phyloP scores from a whole-genome alignment of 2,888 invertebrate genomes.

The Mesorhabditis sp. region DNA sequence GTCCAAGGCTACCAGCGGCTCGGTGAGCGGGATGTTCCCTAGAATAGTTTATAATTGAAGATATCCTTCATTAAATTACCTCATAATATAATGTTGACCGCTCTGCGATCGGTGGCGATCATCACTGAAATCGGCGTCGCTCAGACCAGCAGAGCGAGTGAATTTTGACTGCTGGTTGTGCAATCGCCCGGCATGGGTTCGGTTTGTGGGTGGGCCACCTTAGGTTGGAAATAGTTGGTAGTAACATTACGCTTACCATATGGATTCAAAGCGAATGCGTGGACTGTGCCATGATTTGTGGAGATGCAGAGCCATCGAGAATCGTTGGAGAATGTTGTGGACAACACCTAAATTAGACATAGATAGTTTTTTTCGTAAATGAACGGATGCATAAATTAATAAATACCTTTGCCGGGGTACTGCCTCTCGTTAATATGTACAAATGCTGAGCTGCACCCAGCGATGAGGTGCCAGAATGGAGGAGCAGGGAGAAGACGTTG shows the following conservation, averaged over 20 bases:
- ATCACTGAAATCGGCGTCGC: conserved; percentile 50
- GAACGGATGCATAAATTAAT: neutral
- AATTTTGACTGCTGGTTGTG: conserved; percentile 77
- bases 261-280: conserved; percentile 91
- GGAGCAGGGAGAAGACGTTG: conserved; percentile 87
- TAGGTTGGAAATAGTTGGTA: neutral
- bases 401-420: conserved; percentile 86
- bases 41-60: neutral
- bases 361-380: conserved; percentile 11
- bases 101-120: conserved; percentile 11
- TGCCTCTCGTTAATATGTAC: conserved; percentile 87
- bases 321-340: conserved; percentile 85
- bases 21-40: neutral
- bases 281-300: conserved; percentile 86
- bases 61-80: neutral
- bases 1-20: conserved; percentile 17
- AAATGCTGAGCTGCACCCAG: conserved; percentile 78
- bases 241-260: conserved; percentile 63
- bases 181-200: conserved; percentile 91
- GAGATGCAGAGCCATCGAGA: conserved; percentile 92
- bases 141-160: conserved; percentile 89
- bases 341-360: conserved; percentile 65
- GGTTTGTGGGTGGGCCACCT: conserved; percentile 73
- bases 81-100: neutral
- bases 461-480: conserved; percentile 79